Evolutionary conservation across 1,140 invertebrate species (phyloP).

Genomic region (Galleria mellonella): DNA sequence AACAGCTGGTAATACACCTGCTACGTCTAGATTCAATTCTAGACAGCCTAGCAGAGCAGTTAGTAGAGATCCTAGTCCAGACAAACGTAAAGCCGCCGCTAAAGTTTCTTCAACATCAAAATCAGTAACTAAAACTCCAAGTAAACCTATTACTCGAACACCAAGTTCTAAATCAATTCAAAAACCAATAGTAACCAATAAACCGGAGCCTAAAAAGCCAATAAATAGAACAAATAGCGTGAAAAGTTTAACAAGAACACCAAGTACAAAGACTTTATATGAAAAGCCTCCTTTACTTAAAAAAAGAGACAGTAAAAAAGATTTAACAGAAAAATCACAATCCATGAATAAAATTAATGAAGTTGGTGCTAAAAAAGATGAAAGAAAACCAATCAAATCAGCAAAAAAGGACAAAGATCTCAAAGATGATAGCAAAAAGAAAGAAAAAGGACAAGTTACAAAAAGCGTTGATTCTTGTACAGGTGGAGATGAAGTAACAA

Average conservation of each 20-base stretch:
- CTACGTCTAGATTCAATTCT: conserved; percentile 62
- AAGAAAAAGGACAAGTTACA: conserved; percentile 19
- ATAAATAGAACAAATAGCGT: conserved; percentile 65
- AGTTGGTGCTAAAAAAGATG: conserved; percentile 23
- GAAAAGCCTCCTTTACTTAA: conserved; percentile 57
- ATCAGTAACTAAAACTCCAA: conserved; percentile 21
- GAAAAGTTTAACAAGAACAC: conserved; percentile 51
- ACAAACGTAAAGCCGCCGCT: conserved; percentile 39
- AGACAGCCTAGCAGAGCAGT: conserved; percentile 54
- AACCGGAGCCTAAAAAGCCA: conserved; percentile 64
- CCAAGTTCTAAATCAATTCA: conserved; percentile 38
- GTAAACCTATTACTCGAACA: conserved; percentile 41
- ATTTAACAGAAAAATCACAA: conserved; percentile 47
- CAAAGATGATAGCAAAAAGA: conserved; percentile 19
- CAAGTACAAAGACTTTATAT: conserved; percentile 49
- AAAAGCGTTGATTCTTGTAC: conserved; percentile 15
- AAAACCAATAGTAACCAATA: conserved; percentile 34
- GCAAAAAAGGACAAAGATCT: conserved; percentile 12
- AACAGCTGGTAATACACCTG: conserved; percentile 50
- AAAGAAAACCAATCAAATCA: conserved; percentile 18
- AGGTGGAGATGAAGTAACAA: conserved; percentile 36
- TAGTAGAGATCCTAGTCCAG: conserved; percentile 58
- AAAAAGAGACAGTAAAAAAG: conserved; percentile 55
- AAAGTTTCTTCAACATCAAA: conserved; percentile 20
- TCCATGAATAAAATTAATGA: conserved; percentile 46